Evolutionary conservation across 2,797 vertebrate species (phyloP).

Genomic region (Sylvilagus floridanus): DNA sequence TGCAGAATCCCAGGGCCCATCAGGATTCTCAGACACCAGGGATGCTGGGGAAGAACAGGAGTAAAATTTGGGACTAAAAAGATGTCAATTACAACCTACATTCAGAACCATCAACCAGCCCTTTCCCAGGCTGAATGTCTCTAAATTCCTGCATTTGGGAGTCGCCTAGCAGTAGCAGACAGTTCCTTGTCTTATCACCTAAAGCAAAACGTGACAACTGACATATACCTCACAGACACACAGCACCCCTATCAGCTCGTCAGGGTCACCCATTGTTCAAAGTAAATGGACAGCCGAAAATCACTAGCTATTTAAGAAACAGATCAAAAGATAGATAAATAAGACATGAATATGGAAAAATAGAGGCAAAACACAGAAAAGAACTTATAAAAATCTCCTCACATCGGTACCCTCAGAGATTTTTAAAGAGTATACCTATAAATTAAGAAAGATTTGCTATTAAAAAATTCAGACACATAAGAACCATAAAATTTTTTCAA

Average conservation of each 20-base stretch:
- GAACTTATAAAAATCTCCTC: neutral
- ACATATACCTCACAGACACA: neutral
- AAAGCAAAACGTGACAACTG: neutral
- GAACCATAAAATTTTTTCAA: neutral
- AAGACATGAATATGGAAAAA: neutral
- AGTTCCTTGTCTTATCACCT: neutral
- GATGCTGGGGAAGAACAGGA: neutral
- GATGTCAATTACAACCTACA: slow-evolving; percentile 36
- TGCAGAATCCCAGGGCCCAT: neutral
- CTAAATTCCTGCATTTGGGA: neutral
- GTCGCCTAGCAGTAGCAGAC: neutral
- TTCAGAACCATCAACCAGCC: neutral
- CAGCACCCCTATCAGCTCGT: neutral
- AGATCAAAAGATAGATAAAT: neutral
- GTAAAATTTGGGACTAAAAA: neutral
- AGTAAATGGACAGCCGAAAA: slow-evolving; percentile 21
- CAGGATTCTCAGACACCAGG: neutral
- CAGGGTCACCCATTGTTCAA: slow-evolving; percentile 2
- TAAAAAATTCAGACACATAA: slow-evolving; percentile 30
- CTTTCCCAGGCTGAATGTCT: neutral
- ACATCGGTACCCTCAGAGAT: neutral
- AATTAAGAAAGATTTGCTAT: slow-evolving; percentile 33
- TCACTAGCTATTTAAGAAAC: slow-evolving; percentile 10
- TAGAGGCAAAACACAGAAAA: neutral
- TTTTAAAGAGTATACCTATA: neutral